Evolutionary conservation across 2,888 invertebrate genomes (phyloP), one percentile per base, ranked within the genome.

Genomic region (Drosophila histrio): DNA sequence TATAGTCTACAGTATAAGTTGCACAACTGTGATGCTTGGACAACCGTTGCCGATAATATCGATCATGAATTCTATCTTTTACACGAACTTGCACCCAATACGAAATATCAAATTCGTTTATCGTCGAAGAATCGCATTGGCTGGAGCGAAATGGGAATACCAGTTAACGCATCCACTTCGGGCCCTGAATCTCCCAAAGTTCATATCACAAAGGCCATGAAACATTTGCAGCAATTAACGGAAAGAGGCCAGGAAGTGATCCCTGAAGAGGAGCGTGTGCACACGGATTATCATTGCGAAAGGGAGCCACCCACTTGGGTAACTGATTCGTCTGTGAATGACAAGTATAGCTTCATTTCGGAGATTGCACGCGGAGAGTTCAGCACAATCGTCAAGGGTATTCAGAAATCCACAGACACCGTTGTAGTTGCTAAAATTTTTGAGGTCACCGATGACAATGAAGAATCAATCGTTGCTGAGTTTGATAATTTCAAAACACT

Each of bases 41-140:
- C 94, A 15, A 95, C 96, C 43, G 94, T 96, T 19, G 96, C 96
- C 2, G 95, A 95, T 76, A 97, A 97, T 89, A 97, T 98, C 70
- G 97, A 98, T 91, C 97, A 98, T 88, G 99, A 99, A 90, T 98
- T 97, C 91, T 98, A 95, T 90, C 92, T 98, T 13, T 94, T 98
- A 1, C 94, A 94, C 77, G 95, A 95, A 72, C 93, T 99, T n/a
- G 92, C 94, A 53, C 95, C 97, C 0, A 94, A 95, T 74, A 95
- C 95, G 24, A 95, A 95, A 85, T 98, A 99, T 92, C 95, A 97
- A 79, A 98, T 99, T 93, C 94, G 98, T 62, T 93, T 99, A 26
- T 95, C 97, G 0, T 97, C 98, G 0, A 94, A 95, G 75, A 99
- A 99, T 92, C 94, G 95, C 53, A 97, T 99, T 89, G 99, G 99